phyloP scores from a whole-genome alignment of 2,888 invertebrate species.

The Colletes collaris region DNA sequence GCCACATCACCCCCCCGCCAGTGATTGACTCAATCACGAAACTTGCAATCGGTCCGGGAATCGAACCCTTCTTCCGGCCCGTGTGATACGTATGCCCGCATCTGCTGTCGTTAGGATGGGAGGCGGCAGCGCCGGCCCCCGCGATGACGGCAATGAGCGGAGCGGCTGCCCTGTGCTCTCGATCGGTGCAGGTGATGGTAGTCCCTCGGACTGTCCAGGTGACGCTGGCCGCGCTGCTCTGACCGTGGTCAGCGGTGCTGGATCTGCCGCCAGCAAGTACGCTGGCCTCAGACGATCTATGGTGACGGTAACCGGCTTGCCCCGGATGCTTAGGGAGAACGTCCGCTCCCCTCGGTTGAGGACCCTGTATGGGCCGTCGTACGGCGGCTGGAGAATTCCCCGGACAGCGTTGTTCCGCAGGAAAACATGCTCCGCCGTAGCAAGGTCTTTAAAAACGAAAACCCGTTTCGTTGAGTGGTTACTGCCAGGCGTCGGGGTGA shows the following conservation, averaged over 20 bases:
- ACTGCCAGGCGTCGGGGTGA: conserved; percentile 2
- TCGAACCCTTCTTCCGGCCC: conserved; percentile 7
- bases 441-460: conserved; percentile 11
- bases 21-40: conserved; percentile 15
- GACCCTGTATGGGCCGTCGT: conserved; percentile 2
- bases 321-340: background rate
- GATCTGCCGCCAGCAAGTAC: conserved; percentile 4
- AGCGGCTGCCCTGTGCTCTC: background rate
- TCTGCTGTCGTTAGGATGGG: background rate
- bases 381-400: conserved; percentile 7
- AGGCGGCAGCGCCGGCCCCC: background rate
- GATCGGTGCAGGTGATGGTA: background rate
- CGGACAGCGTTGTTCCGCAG: conserved; percentile 8
- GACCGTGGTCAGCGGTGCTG: background rate
- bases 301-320: background rate
- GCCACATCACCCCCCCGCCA: conserved; percentile 4
- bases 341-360: background rate
- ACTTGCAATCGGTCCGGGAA: conserved; percentile 11
- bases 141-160: background rate
- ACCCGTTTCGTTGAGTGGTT: background rate
- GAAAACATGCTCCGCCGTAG: background rate
- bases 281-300: background rate
- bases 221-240: background rate
- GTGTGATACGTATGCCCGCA: conserved; percentile 1
- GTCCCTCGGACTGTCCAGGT: background rate